Evolutionary conservation across 2,888 invertebrate species (phyloP).

Genomic region (Ectemnius lituratus): DNA sequence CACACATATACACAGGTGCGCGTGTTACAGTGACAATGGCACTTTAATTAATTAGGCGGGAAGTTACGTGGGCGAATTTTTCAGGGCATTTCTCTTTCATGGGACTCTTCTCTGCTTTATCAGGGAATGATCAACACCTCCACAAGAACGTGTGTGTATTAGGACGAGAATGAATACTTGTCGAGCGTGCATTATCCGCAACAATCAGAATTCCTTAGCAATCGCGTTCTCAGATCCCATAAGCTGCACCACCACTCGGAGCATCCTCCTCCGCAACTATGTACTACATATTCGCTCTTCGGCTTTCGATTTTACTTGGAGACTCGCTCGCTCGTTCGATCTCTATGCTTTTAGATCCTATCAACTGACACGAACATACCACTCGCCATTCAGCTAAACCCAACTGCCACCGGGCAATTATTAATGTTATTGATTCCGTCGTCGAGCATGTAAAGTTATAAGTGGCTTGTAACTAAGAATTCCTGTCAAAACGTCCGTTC

Average conservation of each 20-base stretch:
- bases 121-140: not conserved
- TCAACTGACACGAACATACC: no score
- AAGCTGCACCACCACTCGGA: no score
- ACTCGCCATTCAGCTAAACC: no score
- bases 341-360: no score
- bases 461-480: no score
- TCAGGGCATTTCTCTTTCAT: constrained; percentile 64
- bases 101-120: constrained; percentile 56
- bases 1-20: not conserved
- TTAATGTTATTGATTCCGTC: no score
- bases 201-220: constrained; percentile 7
- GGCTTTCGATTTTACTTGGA: no score
- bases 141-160: not conserved
- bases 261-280: not conserved
- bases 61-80: constrained; percentile 75
- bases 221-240: constrained; percentile 1
- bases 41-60: constrained; percentile 74
- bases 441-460: no score
- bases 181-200: not conserved
- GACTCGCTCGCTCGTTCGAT: no score
- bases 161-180: not conserved
- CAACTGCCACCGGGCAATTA: no score
- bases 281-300: no score
- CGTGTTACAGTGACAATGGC: constrained; percentile 64
- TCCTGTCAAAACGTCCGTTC: no score